Evolutionary conservation across 2,113 vertebrate species (phyloP), one percentile per base, ranked within the genome.

Genomic region (Ochotona princeps): DNA sequence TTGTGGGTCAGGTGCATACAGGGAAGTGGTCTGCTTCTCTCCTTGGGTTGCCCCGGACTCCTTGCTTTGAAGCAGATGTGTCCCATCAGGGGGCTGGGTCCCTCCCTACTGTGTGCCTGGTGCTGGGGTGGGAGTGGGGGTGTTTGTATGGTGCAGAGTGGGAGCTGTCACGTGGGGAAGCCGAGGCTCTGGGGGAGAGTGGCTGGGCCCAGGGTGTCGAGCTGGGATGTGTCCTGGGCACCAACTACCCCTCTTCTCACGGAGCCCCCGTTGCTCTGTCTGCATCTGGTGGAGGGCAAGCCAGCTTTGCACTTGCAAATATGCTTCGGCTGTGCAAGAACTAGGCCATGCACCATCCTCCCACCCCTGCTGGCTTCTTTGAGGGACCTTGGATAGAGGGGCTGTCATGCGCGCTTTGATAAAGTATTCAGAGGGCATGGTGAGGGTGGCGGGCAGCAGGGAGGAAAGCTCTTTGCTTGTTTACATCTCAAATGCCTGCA

Each of bases 1-100:
- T 44, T 44, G 38, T 44, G 38, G 93, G 97, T 98, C 98, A 97
- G 96, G 97, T 97, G 91, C 78, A 91, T n/a, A n/a, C 73, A 95
- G 97, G 97, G 98, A 96, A 92, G 90, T 90, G 96, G 97, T 95
- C 84, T 94, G 94, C 70, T 82, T 61, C 79, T 90, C 96, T 76
- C 17, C 85, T 97, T 98, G 98, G 98, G 97, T 84, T 96, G 95
- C 97, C 95, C 87, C 84, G 93, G 83, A 61, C 78, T 60, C 72
- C 51, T 35, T 76, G 38, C 66, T 57, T 0, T 32, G 80, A 79
- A 73, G 82, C 35, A 9, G 51, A 60, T 17, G 72, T 63, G 86
- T 92, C 11, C 65, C 1, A 7, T 0, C 54, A 1, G 1, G 12
- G 57, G 81, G 32, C 21, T 4, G 2, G 61, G 80, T 18, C 28